Conservation (phyloP, 1,140 invertebrate species). For the Drosophila melanogaster region DNA sequence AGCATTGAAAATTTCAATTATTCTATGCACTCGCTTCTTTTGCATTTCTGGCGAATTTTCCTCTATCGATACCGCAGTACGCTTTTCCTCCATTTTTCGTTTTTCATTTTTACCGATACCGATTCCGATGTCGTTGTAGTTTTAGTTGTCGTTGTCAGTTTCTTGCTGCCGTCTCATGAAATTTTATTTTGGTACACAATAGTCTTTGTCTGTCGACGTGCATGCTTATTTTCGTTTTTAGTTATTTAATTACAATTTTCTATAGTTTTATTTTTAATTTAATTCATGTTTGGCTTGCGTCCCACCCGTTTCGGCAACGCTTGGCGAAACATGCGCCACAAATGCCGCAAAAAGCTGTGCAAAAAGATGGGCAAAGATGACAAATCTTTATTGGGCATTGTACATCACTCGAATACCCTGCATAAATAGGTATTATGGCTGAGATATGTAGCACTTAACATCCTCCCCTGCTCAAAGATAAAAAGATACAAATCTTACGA, state of each 20-base stretch:
- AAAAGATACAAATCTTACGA: neutral
- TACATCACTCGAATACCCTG: constrained; percentile 16
- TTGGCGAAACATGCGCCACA: constrained; percentile 59
- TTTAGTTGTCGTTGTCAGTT: constrained; percentile 22
- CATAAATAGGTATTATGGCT: neutral
- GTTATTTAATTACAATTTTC: constrained; percentile 76
- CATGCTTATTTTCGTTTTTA: constrained; percentile 63
- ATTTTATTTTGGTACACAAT: constrained; percentile 73
- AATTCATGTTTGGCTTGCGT: constrained; percentile 56
- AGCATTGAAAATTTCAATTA: constrained; percentile 52
- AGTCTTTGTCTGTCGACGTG: constrained; percentile 43
- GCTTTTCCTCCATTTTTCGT: constrained; percentile 19
- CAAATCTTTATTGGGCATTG: constrained; percentile 28
- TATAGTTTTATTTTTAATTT: constrained; percentile 76
- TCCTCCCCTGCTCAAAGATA: too few species aligned
- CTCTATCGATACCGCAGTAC: constrained; percentile 24
- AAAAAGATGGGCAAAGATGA: constrained; percentile 58
- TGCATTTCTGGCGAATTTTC: constrained; percentile 37
- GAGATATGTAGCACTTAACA: too few species aligned
- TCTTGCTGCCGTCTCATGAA: constrained; percentile 33
- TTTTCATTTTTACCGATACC: constrained; percentile 5
- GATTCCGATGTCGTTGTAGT: constrained; percentile 20
- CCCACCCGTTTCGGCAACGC: constrained; percentile 36
- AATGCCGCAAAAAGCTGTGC: constrained; percentile 56
- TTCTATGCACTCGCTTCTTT: constrained; percentile 41